Conservation (phyloP, 2,797 vertebrate genomes). For the Sphaeramia orbicularis region DNA sequence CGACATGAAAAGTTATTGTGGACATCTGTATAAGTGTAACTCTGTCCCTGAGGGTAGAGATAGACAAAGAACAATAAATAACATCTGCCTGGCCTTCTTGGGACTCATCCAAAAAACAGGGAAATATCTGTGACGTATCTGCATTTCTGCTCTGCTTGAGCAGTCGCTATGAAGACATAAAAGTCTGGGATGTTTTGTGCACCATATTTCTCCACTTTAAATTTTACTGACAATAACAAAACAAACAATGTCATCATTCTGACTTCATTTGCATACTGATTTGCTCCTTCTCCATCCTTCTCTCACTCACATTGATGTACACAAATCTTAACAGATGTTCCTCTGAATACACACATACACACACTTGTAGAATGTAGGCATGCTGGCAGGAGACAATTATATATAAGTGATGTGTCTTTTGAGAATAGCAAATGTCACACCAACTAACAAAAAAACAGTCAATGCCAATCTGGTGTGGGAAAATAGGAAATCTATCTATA, state of each 20-base stretch:
- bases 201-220: constrained; percentile 63
- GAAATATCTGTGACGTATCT: constrained; percentile 77
- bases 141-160: constrained; percentile 62
- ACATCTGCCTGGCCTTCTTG: constrained; percentile 81
- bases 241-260: constrained; percentile 79
- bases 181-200: constrained; percentile 56
- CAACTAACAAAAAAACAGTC: constrained; percentile 50
- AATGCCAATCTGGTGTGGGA: constrained; percentile 59
- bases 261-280: constrained; percentile 75
- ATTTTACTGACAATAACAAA: constrained; percentile 74
- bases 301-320: constrained; percentile 48
- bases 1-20: constrained; percentile 72
- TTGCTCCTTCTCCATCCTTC: constrained; percentile 53
- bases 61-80: constrained; percentile 84
- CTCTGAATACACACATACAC: constrained; percentile 45
- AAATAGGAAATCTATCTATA: constrained; percentile 69
- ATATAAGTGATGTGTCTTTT: constrained; percentile 70
- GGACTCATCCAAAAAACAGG: constrained; percentile 72
- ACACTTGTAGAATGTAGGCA: constrained; percentile 78
- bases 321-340: constrained; percentile 75
- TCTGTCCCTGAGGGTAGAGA: constrained; percentile 69
- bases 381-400: constrained; percentile 66
- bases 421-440: constrained; percentile 68
- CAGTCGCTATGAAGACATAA: constrained; percentile 67
- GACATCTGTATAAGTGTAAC: constrained; percentile 80